Percentiles rank a stretch among this genome's conserved stretches.
Conservation (phyloP, 2,113 vertebrate genomes). For the Elephantulus edwardii region DNA sequence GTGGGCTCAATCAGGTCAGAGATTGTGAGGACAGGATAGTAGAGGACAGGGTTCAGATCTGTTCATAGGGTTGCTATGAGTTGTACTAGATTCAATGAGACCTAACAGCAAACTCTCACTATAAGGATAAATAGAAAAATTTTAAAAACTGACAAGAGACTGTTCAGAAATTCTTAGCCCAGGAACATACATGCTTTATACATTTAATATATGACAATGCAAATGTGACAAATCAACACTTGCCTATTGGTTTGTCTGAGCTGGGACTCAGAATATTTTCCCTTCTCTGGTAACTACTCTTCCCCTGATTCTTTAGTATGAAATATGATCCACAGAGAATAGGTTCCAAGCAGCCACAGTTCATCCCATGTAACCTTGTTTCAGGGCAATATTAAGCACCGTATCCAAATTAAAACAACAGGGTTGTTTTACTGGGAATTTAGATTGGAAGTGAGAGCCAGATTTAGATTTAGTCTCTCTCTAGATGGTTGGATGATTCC, state of each 20-base stretch:
- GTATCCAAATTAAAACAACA: conserved; percentile 55
- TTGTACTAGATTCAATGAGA: too few relatives aligned
- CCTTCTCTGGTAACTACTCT: not conserved
- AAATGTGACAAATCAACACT: not conserved
- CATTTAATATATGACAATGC: not conserved
- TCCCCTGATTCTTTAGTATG: not conserved
- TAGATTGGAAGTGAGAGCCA: conserved; percentile 28
- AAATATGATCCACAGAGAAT: conserved; percentile 45
- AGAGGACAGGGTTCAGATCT: too few relatives aligned
- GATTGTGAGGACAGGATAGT: too few relatives aligned
- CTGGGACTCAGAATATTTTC: not conserved
- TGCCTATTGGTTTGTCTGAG: not conserved
- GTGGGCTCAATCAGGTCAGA: too few relatives aligned
- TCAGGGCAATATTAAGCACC: not conserved
- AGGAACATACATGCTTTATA: not conserved
- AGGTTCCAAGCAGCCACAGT: not conserved
- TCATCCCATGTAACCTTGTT: not conserved
- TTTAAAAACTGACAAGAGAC: not conserved
- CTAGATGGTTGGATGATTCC: not conserved
- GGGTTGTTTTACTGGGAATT: conserved; percentile 29
- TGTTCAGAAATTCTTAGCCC: not conserved
- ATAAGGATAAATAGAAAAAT: not conserved
- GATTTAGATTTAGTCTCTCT: conserved; percentile 40
- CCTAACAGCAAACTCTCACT: not conserved
- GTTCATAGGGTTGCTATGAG: too few relatives aligned